A percentile compares a stretch with the other conserved stretches of the same genome.
Evolutionary conservation across 2,888 invertebrate genomes (phyloP).

Genomic region (Ennomos quercinarius): DNA sequence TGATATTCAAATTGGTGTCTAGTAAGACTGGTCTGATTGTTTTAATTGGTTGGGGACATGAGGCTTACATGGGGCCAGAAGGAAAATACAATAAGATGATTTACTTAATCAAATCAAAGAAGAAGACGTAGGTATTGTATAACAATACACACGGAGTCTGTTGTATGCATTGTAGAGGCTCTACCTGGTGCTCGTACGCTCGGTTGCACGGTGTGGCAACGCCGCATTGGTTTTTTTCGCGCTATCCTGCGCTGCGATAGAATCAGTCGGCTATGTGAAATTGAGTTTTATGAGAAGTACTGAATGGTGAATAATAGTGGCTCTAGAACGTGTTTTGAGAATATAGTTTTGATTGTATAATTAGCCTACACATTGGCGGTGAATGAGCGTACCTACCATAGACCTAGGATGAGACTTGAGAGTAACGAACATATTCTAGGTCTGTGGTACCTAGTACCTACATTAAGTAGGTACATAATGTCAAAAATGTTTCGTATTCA

Average conservation of each 20-base stretch:
- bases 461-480: slow-evolving; percentile 36
- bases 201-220: slow-evolving; percentile 81
- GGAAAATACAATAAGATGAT: slow-evolving; percentile 28
- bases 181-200: slow-evolving; percentile 77
- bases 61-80: slow-evolving; percentile 54
- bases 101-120: slow-evolving; percentile 61
- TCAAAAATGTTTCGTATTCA: slow-evolving; percentile 64
- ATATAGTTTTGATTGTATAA: slow-evolving; percentile 60
- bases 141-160: slow-evolving; percentile 64
- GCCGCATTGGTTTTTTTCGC: slow-evolving; percentile 78
- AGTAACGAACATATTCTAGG: too few relatives aligned
- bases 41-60: slow-evolving; percentile 61
- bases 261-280: slow-evolving; percentile 62
- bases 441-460: too few relatives aligned
- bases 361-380: slow-evolving; percentile 57
- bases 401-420: too few relatives aligned
- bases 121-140: slow-evolving; percentile 71
- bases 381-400: slow-evolving; percentile 60
- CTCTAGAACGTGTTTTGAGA: slow-evolving; percentile 63
- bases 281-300: slow-evolving; percentile 59
- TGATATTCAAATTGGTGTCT: slow-evolving; percentile 62
- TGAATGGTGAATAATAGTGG: slow-evolving; percentile 54
- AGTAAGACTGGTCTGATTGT: slow-evolving; percentile 49
- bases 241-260: slow-evolving; percentile 68
- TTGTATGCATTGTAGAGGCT: slow-evolving; percentile 71